Conservation (phyloP, 2,113 vertebrate genomes). For the Phalacrocorax carbo region DNA sequence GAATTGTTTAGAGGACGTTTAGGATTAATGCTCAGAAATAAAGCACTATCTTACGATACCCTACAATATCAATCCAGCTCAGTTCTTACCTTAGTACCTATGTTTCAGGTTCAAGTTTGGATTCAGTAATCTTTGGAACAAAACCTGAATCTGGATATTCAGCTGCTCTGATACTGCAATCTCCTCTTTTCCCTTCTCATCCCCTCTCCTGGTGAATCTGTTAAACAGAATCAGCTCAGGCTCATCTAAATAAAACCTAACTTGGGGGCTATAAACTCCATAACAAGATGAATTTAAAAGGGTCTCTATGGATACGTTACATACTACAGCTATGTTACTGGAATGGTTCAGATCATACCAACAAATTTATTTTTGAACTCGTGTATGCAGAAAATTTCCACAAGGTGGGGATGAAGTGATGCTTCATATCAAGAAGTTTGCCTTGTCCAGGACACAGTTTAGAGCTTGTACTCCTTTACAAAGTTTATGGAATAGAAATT, state of each 20-base stretch:
- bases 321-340: background rate
- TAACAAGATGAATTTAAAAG: background rate
- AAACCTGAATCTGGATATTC: background rate
- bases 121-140: background rate
- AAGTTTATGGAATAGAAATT: background rate
- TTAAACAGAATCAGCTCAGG: background rate
- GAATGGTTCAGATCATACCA: background rate
- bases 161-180: background rate
- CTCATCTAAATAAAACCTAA: background rate
- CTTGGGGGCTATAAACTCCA: background rate
- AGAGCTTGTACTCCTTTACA: background rate
- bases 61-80: background rate
- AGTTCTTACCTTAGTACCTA: background rate
- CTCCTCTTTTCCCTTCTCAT: background rate
- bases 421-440: background rate
- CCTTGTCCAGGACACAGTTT: background rate
- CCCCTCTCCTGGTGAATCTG: background rate
- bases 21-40: background rate
- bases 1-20: background rate
- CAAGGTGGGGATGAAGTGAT: constrained; percentile 3
- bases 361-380: background rate
- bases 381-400: background rate
- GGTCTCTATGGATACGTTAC: background rate
- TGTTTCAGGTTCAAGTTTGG: background rate
- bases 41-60: background rate